These are phyloP conservation scores for Euplagia quadripunctaria DNA, from an alignment of 2,888 invertebrate genomes.

Conservation along the genomic window DNA sequence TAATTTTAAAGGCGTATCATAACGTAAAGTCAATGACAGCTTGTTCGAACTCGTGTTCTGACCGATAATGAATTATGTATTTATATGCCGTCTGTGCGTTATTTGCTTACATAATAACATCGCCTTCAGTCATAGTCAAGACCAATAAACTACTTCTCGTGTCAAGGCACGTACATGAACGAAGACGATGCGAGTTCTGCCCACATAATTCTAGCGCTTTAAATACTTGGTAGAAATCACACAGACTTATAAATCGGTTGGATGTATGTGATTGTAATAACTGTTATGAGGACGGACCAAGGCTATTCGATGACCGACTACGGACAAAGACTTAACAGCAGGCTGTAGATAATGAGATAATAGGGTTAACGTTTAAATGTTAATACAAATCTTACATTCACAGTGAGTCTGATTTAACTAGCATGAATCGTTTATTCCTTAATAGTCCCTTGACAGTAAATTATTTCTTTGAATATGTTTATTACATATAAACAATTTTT, in stretches of 20 bases:
- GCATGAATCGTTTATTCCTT: neutral
- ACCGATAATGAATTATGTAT: slow-evolving; percentile 80
- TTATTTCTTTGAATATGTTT: neutral
- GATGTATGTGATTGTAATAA: slow-evolving; percentile 65
- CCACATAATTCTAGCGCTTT: slow-evolving; percentile 73
- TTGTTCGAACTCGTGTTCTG: slow-evolving; percentile 69
- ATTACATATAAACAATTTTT: too few species aligned
- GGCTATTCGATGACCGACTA: slow-evolving; percentile 65
- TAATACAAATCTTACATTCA: slow-evolving; percentile 23
- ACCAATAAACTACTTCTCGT: slow-evolving; percentile 78
- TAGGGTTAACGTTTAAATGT: slow-evolving; percentile 40
- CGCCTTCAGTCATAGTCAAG: slow-evolving; percentile 65
- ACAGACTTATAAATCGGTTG: slow-evolving; percentile 63
- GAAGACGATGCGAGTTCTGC: slow-evolving; percentile 66
- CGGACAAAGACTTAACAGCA: slow-evolving; percentile 52
- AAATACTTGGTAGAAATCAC: slow-evolving; percentile 59
- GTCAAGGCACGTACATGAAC: slow-evolving; percentile 76
- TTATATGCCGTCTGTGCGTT: slow-evolving; percentile 67
- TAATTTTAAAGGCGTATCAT: slow-evolving; percentile 53
- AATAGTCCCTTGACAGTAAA: neutral
- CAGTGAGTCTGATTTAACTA: slow-evolving; percentile 5
- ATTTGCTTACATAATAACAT: slow-evolving; percentile 81
- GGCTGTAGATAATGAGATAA: slow-evolving; percentile 41
- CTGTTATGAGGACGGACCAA: slow-evolving; percentile 63
- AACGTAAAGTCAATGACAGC: slow-evolving; percentile 50